Evolutionary conservation across 2,888 invertebrate species (phyloP).

Genomic region (Dorcus parallelipipedus): DNA sequence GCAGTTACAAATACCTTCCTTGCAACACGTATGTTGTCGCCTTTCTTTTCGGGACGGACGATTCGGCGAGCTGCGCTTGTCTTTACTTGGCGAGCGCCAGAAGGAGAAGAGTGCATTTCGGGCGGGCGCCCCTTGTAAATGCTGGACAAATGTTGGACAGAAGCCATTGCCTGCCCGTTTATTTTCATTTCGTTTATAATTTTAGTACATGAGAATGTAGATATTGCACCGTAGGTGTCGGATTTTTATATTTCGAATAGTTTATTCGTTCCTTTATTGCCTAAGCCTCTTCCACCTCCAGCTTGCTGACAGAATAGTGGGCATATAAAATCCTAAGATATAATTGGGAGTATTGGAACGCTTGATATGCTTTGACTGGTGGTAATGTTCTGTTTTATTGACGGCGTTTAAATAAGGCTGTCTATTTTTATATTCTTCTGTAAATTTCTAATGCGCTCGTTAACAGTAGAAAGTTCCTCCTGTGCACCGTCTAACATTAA

Average conservation of each 20-base stretch:
- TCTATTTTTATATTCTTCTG: no score
- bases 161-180: conserved; percentile 11
- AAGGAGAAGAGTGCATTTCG: not conserved
- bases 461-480: no score
- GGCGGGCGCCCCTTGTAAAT: not conserved
- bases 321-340: not conserved
- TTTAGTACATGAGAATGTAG: conserved; percentile 3
- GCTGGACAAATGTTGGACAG: conserved; percentile 19
- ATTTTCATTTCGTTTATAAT: conserved; percentile 4
- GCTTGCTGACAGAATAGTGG: not conserved
- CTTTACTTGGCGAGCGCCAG: not conserved
- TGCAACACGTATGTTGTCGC: not conserved
- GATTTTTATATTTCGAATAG: not conserved
- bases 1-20: not conserved
- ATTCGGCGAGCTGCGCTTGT: no score
- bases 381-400: not conserved
- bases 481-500: no score
- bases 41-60: not conserved
- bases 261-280: not conserved
- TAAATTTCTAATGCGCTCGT: no score
- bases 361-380: not conserved
- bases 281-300: not conserved
- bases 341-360: no score
- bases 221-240: conserved; percentile 1
- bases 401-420: not conserved